Conservation (phyloP, 2,797 vertebrate species). For the Phataginus tetradactyla region DNA sequence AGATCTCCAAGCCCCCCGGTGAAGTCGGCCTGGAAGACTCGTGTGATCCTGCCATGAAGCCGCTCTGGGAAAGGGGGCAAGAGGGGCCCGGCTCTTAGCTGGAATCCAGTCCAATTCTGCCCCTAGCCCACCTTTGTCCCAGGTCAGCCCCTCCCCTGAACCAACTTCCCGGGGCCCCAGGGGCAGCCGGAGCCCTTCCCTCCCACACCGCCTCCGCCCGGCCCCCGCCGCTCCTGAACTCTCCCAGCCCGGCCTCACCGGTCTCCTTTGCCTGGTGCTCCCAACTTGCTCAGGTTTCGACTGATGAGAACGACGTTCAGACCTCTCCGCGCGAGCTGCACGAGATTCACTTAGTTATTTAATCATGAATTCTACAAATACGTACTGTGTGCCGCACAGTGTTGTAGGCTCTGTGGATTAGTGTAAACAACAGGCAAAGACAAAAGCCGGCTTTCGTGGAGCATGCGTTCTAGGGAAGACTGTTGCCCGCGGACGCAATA, state of each 20-base stretch:
- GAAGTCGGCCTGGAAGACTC: constrained; percentile 88
- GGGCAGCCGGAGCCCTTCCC: accelerated
- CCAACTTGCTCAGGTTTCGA: constrained; percentile 86
- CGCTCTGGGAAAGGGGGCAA: constrained; percentile 78
- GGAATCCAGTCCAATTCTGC: background rate
- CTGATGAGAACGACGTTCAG: constrained; percentile 89
- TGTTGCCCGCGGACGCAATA: background rate
- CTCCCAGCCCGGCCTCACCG: constrained; percentile 60
- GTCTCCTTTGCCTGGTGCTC: constrained; percentile 86
- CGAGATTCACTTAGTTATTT: background rate
- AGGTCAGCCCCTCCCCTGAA: background rate
- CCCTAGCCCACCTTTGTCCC: too few relatives aligned
- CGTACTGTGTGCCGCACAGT: background rate
- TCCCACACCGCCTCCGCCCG: accelerated
- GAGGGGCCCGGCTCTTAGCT: background rate
- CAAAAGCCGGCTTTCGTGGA: background rate
- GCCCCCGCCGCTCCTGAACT: accelerated
- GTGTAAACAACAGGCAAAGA: background rate
- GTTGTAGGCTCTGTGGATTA: background rate
- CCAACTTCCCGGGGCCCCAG: too few relatives aligned
- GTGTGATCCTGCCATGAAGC: constrained; percentile 82
- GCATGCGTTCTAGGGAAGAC: background rate
- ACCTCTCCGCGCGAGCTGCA: constrained; percentile 89
- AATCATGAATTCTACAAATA: background rate
- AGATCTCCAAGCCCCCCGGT: constrained; percentile 86